A percentile compares a stretch with the other conserved stretches of the same genome.
phyloP scores from a whole-genome alignment of 1,140 invertebrate genomes.

The Drosophila hydei region DNA sequence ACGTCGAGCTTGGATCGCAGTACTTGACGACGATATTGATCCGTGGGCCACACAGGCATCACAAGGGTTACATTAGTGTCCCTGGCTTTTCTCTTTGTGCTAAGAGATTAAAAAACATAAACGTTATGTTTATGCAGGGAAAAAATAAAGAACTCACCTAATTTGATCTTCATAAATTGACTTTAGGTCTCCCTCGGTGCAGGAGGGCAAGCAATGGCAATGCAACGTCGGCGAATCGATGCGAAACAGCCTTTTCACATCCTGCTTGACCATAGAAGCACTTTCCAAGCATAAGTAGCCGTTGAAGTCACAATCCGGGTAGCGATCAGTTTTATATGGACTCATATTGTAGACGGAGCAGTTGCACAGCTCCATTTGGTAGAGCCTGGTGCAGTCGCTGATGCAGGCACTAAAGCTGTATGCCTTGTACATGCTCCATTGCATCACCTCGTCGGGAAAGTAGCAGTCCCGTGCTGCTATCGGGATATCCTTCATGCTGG shows the following conservation, averaged over 20 bases:
- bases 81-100: constrained; percentile 1
- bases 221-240: constrained; percentile 38
- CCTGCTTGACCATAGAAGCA: constrained; percentile 57
- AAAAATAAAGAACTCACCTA: constrained; percentile 28
- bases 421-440: constrained; percentile 82
- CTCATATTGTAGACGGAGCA: constrained; percentile 82
- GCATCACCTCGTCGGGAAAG: constrained; percentile 84
- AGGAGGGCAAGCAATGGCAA: constrained; percentile 85
- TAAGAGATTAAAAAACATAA: not conserved
- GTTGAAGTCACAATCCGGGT: constrained; percentile 58
- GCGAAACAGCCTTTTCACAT: constrained; percentile 50
- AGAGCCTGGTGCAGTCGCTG: constrained; percentile 84
- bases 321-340: constrained; percentile 37
- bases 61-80: constrained; percentile 45
- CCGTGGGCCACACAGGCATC: constrained; percentile 65
- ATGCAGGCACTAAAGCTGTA: constrained; percentile 86
- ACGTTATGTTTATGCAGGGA: no score
- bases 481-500: constrained; percentile 62
- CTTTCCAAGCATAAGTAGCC: constrained; percentile 62
- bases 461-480: constrained; percentile 84
- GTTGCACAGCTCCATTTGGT: constrained; percentile 84
- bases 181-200: constrained; percentile 85
- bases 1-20: constrained; percentile 82
- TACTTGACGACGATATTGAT: constrained; percentile 85
- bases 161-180: constrained; percentile 61